Evolutionary conservation across 1,140 invertebrate species (phyloP).

Genomic region (Drosophila bipectinata): DNA sequence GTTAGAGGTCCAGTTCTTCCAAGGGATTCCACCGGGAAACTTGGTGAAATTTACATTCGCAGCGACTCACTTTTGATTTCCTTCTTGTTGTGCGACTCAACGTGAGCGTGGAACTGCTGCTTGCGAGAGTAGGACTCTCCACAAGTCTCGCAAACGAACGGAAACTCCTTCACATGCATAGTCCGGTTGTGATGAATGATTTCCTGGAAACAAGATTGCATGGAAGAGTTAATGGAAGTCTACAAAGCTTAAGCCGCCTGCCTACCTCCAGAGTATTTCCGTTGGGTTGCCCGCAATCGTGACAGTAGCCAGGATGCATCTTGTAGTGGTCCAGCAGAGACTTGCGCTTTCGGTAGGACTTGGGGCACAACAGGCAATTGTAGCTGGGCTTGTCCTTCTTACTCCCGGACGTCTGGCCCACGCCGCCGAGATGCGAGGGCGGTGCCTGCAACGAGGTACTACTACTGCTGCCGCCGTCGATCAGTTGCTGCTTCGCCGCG

Average conservation of each 20-base stretch:
- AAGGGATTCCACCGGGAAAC: slow-evolving; percentile 8
- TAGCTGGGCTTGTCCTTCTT: slow-evolving; percentile 82
- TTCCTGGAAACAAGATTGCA: slow-evolving; percentile 52
- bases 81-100: slow-evolving; percentile 82
- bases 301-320: slow-evolving; percentile 81
- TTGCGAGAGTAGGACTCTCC: slow-evolving; percentile 83
- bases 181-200: slow-evolving; percentile 80
- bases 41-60: slow-evolving; percentile 81
- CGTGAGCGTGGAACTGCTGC: slow-evolving; percentile 82
- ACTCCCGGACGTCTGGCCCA: slow-evolving; percentile 48
- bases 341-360: slow-evolving; percentile 80
- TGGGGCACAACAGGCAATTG: slow-evolving; percentile 76
- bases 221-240: no score
- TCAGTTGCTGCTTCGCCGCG: slow-evolving; percentile 78
- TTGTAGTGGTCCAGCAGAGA: slow-evolving; percentile 82
- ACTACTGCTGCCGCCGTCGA: slow-evolving; percentile 80
- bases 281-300: slow-evolving; percentile 82
- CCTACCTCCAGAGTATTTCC: slow-evolving; percentile 76
- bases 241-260: background rate
- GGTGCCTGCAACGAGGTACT: slow-evolving; percentile 78
- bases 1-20: background rate
- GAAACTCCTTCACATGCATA: slow-evolving; percentile 81
- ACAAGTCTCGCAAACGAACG: slow-evolving; percentile 83
- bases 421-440: slow-evolving; percentile 55
- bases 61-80: slow-evolving; percentile 83